Evolutionary conservation across 2,888 invertebrate genomes (phyloP).

Genomic region (Parasteatoda lunata): DNA sequence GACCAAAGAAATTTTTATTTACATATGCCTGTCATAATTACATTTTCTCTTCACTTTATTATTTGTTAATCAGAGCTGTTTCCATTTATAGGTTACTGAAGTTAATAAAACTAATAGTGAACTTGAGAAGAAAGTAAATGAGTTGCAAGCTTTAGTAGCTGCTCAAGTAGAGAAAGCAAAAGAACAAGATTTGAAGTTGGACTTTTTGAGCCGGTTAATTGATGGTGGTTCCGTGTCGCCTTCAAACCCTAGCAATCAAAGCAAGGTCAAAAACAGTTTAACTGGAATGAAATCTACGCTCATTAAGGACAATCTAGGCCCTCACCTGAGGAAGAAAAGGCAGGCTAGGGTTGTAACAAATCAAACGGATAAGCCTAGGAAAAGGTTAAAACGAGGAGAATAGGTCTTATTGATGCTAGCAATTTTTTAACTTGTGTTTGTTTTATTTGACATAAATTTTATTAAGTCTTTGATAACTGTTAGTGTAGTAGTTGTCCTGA

Average conservation of each 20-base stretch:
- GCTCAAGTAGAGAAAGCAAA: slow-evolving; percentile 51
- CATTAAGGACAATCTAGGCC: neutral
- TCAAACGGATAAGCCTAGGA: slow-evolving; percentile 6
- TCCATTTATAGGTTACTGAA: slow-evolving; percentile 23
- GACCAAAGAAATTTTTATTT: neutral
- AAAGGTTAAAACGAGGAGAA: slow-evolving; percentile 5
- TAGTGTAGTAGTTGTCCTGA: too few relatives aligned
- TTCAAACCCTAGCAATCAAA: neutral
- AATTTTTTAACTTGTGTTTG: neutral
- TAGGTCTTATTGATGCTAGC: neutral
- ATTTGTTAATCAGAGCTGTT: too few relatives aligned
- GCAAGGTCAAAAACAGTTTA: neutral
- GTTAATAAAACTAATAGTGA: slow-evolving; percentile 41
- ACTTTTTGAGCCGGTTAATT: slow-evolving; percentile 18
- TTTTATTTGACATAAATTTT: too few relatives aligned
- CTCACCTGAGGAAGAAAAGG: neutral
- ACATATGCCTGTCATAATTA: neutral
- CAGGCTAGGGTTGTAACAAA: neutral
- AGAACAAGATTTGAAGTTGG: slow-evolving; percentile 61
- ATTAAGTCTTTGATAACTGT: too few relatives aligned
- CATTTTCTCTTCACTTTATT: too few relatives aligned
- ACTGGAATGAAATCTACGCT: neutral
- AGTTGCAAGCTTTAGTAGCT: slow-evolving; percentile 51
- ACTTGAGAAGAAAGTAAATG: slow-evolving; percentile 52
- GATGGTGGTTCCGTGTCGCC: neutral